Evolutionary conservation across 2,113 vertebrate species (phyloP).

Genomic region (Leiothrix lutea): DNA sequence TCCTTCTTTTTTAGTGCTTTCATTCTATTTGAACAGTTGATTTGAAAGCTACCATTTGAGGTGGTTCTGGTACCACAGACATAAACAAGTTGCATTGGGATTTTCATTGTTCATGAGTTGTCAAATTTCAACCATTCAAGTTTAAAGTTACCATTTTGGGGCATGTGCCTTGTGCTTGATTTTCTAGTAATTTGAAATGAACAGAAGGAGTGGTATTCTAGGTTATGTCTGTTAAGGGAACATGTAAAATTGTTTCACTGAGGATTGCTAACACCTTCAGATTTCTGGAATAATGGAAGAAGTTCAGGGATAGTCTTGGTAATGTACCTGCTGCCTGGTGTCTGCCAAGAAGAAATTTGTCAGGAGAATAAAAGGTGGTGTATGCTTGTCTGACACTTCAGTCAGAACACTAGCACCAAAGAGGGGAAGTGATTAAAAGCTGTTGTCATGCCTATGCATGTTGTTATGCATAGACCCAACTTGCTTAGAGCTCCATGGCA

Average conservation of each 20-base stretch:
- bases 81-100: background rate
- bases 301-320: background rate
- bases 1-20: constrained; percentile 47
- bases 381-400: background rate
- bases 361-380: background rate
- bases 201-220: background rate
- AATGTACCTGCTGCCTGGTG: background rate
- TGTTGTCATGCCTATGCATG: background rate
- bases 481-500: background rate
- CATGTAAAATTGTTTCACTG: background rate
- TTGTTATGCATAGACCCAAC: background rate
- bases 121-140: background rate
- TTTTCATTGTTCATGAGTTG: background rate
- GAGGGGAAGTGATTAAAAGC: background rate
- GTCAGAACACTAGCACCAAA: background rate
- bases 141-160: background rate
- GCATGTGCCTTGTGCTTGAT: background rate
- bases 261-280: background rate
- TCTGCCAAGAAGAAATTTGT: background rate
- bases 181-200: background rate
- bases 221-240: background rate
- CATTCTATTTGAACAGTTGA: background rate
- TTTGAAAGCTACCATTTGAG: background rate
- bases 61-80: background rate
- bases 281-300: background rate